These are phyloP conservation scores for Stenopsyche tienmushanensis DNA, from an alignment of 1,140 invertebrate species.

Conservation along the genomic window DNA sequence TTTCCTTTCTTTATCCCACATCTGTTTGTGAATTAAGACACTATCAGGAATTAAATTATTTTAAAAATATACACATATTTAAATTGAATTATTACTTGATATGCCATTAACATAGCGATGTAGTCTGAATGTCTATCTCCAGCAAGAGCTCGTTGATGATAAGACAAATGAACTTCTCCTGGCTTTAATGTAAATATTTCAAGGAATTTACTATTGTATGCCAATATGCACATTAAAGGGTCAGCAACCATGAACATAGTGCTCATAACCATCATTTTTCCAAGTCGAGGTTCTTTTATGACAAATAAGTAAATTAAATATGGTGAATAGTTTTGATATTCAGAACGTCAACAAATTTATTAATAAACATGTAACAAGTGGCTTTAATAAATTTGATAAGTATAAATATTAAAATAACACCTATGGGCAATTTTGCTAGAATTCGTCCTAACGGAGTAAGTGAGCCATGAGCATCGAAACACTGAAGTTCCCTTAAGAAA, in stretches of 20 bases:
- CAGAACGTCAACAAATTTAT: too few relatives aligned
- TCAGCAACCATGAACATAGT: slow-evolving; percentile 85
- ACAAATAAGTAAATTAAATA: slow-evolving; percentile 3
- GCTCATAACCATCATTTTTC: slow-evolving; percentile 93
- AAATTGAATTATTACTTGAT: slow-evolving; percentile 58
- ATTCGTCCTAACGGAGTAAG: slow-evolving; percentile 88
- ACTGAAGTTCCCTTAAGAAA: slow-evolving; percentile 77
- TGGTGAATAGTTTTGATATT: too few relatives aligned
- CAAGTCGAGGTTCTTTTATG: slow-evolving; percentile 76
- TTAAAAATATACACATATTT: background rate
- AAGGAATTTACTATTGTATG: slow-evolving; percentile 88
- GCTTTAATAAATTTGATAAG: too few relatives aligned
- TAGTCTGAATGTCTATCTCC: slow-evolving; percentile 91
- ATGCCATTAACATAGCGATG: slow-evolving; percentile 91
- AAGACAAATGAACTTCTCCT: slow-evolving; percentile 66
- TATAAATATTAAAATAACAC: too few relatives aligned
- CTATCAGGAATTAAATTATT: background rate
- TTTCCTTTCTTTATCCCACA: slow-evolving; percentile 76
- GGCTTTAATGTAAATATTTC: slow-evolving; percentile 80
- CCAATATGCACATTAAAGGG: slow-evolving; percentile 88
- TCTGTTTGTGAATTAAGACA: slow-evolving; percentile 3
- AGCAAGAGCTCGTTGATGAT: slow-evolving; percentile 78
- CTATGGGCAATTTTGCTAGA: slow-evolving; percentile 85
- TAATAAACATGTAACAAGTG: background rate
- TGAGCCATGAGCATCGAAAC: slow-evolving; percentile 80